phyloP scores from a whole-genome alignment of 2,888 invertebrate genomes.

The Pardosa pseudoannulata region DNA sequence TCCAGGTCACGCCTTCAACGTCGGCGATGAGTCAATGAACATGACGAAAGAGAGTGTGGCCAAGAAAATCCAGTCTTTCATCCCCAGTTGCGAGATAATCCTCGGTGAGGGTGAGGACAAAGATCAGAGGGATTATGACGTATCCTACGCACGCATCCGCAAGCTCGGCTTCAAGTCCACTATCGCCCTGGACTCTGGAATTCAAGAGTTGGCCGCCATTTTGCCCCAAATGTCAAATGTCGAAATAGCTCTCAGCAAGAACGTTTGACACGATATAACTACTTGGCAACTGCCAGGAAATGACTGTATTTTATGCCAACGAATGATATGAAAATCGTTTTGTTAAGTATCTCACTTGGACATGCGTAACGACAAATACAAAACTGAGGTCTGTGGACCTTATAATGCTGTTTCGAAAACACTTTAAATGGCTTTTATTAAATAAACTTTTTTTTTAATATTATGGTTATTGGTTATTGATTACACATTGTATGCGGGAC shows the following conservation, averaged over 20 bases:
- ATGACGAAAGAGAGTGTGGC: conserved; percentile 77
- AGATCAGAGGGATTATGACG: conserved; percentile 78
- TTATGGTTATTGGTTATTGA: no score
- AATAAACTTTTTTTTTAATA: no score
- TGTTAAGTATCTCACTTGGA: no score
- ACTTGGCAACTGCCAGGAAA: no score
- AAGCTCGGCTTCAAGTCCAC: conserved; percentile 76
- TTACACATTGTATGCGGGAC: no score
- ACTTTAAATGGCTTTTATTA: no score
- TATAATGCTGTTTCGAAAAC: no score
- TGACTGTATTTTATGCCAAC: no score
- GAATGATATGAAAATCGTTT: no score
- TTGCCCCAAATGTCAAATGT: conserved; percentile 75
- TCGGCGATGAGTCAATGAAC: conserved; percentile 78
- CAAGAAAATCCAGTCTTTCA: conserved; percentile 75
- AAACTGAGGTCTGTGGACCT: no score
- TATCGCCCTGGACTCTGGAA: conserved; percentile 76
- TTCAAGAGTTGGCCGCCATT: conserved; percentile 76
- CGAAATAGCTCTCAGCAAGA: conserved; percentile 73
- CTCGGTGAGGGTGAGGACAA: conserved; percentile 76
- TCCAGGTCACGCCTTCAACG: conserved; percentile 77
- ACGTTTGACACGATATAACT: conserved; percentile 70
- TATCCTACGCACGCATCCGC: conserved; percentile 77
- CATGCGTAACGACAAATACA: no score
- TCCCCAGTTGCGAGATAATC: conserved; percentile 75